A percentile compares a stretch with the other conserved stretches of the same genome.
phyloP scores from a whole-genome alignment of 2,113 vertebrate genomes.

The Fukomys damarensis region DNA sequence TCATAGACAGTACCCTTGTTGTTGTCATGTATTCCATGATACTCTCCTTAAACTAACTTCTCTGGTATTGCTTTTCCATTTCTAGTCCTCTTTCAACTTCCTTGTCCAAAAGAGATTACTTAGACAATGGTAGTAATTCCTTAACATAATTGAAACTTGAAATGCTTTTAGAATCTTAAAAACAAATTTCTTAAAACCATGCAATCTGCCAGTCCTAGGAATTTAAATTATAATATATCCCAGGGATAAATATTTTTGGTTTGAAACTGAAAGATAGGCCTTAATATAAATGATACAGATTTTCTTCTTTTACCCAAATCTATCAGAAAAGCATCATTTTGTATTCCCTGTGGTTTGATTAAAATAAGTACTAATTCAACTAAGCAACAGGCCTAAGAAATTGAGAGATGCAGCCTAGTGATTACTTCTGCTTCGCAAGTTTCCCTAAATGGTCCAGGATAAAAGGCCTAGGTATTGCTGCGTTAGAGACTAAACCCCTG shows the following conservation, averaged over 20 bases:
- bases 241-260: neutral
- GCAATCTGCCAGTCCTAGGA: neutral
- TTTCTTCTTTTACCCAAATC: neutral
- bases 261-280: neutral
- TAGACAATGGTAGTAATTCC: slow-evolving; percentile 59
- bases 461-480: neutral
- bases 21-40: neutral
- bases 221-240: neutral
- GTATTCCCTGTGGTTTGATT: neutral
- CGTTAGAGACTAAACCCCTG: neutral
- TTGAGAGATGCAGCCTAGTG: neutral
- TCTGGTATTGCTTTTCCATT: neutral
- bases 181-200: neutral
- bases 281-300: neutral
- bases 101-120: neutral
- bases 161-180: slow-evolving; percentile 44
- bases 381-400: neutral
- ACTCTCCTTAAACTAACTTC: slow-evolving; percentile 42
- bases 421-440: neutral
- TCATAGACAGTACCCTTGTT: neutral
- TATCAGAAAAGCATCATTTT: neutral
- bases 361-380: neutral
- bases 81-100: slow-evolving; percentile 14
- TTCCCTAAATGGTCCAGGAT: too few species aligned
- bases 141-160: slow-evolving; percentile 70